phyloP scores from a whole-genome alignment of 2,888 invertebrate species.

The Microchrysa polita region DNA sequence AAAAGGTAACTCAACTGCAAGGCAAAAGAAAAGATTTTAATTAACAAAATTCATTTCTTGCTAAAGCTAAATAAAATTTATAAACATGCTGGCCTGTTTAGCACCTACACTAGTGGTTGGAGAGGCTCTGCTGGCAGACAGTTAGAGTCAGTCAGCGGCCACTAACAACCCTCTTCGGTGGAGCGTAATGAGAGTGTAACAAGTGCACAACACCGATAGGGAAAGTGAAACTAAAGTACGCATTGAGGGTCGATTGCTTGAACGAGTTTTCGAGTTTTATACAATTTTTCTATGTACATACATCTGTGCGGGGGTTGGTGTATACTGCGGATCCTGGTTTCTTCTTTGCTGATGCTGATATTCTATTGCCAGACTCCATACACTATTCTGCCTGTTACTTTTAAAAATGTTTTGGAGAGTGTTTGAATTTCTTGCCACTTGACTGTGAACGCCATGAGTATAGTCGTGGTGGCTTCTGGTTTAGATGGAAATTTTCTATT shows the following conservation, averaged over 20 bases:
- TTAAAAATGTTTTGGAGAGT: constrained; percentile 45
- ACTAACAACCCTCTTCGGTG: constrained; percentile 16
- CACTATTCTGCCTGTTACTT: constrained; percentile 46
- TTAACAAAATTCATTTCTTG: background rate
- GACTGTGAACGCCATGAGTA: constrained; percentile 26
- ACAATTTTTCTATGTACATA: constrained; percentile 41
- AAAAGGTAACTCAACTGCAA: background rate
- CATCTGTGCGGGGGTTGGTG: no score
- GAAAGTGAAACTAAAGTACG: constrained; percentile 50
- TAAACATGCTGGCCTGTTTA: background rate
- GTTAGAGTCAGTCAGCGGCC: background rate
- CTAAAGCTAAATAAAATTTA: no score
- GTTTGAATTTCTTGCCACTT: constrained; percentile 47
- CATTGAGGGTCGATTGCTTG: constrained; percentile 51
- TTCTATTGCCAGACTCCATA: no score
- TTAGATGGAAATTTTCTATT: constrained; percentile 6
- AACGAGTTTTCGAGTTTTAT: constrained; percentile 46
- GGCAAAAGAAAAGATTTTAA: background rate
- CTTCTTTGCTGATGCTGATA: no score
- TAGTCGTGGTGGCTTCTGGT: background rate
- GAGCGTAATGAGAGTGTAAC: constrained; percentile 41
- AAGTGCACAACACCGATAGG: constrained; percentile 46
- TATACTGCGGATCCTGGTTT: no score
- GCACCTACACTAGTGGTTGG: background rate
- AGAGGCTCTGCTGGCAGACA: background rate